Base-by-base conservation (phyloP, 2,113 vertebrate genomes). In the Phaethornis superciliosus region DNA sequence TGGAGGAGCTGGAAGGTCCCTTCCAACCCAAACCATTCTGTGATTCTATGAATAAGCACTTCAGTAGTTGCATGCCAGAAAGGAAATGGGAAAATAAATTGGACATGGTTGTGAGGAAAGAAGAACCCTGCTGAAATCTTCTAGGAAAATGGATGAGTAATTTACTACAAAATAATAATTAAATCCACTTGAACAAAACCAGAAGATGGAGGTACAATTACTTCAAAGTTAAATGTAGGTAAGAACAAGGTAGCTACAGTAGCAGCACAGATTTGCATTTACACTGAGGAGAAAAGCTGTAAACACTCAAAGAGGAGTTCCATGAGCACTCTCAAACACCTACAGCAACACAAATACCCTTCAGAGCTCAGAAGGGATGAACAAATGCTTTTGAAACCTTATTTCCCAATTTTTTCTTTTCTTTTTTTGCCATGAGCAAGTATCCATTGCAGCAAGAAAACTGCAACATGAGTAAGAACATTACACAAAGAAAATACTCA, bases 401-500 rank as follows among this genome's bases (percentile, higher is more conserved):
- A 32, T 51, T 77, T 59, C 46, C 32, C 52, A 65, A 60, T 6
- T 4, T 40, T 12, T 47, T 19, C 19, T 8, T 19, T 19, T 47
- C 16, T 47, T 72, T 47, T 35, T 30, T 65, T 58, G 15, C 26
- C 10, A 6, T 58, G 19, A 42, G 18, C 49, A 51, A 58, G 32
- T 21, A 56, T 21, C 56, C 42, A 52, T 26, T 44, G 35, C n/a
- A 51, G 23, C 35, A 76, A 58, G 42, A n/a, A 63, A 86, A 60
- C 18, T 23, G 33, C 24, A 62, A 16, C 54, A 35, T 37, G 54
- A 32, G 3, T 52, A 52, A 37, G 32, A 88, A 37, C 6, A 32
- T 10, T 19, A n/a, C 28, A 19, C 23, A 33, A 47, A 28, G 23
- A 76, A 69, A 62, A 47, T 0, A 0, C 11, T 30, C 9, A 4